Conservation (phyloP, 2,113 vertebrate genomes). For the Falcunculus frontatus region DNA sequence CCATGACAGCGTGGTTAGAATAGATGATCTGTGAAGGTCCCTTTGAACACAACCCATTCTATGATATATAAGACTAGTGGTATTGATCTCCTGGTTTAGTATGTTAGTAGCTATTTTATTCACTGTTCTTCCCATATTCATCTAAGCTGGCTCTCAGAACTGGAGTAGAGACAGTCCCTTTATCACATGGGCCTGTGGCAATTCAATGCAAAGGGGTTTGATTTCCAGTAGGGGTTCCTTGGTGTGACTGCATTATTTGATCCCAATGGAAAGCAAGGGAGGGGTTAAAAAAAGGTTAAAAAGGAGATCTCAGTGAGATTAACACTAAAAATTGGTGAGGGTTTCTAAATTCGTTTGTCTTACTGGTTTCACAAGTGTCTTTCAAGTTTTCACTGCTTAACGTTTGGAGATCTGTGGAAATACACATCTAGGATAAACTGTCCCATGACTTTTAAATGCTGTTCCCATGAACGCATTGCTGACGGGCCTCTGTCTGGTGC, state of each 20-base stretch:
- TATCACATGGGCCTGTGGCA: background rate
- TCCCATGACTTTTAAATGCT: accelerated
- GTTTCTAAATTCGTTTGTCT: background rate
- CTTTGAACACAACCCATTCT: background rate
- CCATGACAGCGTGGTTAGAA: background rate
- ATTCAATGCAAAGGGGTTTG: background rate
- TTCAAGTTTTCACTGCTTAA: background rate
- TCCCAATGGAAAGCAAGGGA: background rate
- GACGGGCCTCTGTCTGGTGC: background rate
- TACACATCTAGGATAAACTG: accelerated
- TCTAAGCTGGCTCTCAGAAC: background rate
- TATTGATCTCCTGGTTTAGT: background rate
- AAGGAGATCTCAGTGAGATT: background rate
- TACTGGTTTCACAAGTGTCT: background rate
- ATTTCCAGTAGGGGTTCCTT: background rate
- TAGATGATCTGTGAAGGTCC: background rate
- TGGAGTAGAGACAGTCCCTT: background rate
- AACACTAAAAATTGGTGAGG: background rate
- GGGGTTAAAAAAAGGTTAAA: accelerated
- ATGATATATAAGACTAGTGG: background rate
- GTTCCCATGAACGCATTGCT: accelerated
- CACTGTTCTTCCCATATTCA: background rate
- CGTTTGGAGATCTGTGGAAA: background rate
- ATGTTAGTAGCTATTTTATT: background rate
- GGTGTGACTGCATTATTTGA: background rate